These are phyloP conservation scores for Brevimyrus niger DNA, from an alignment of 2,113 vertebrate species.

Conservation along the genomic window DNA sequence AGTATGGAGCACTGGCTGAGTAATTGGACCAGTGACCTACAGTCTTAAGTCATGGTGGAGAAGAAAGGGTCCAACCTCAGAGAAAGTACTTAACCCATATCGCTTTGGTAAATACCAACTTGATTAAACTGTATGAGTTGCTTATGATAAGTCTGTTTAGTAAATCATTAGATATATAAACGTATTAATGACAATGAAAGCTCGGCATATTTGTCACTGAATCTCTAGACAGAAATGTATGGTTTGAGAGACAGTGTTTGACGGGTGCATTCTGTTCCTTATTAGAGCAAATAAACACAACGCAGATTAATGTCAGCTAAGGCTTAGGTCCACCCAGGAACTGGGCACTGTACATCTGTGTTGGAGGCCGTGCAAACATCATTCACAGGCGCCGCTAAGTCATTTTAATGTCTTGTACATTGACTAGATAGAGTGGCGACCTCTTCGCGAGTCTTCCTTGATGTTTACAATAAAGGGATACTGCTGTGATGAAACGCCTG, in stretches of 20 bases:
- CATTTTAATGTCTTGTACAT: not conserved
- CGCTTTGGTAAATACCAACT: not conserved
- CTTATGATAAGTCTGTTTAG: not conserved
- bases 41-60: not conserved
- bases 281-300: not conserved
- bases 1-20: not conserved
- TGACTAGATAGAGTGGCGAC: not conserved
- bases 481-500: conserved; percentile 54
- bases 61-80: not conserved
- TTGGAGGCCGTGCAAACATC: not conserved
- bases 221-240: not conserved
- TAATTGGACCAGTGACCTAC: not conserved
- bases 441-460: conserved; percentile 57
- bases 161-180: not conserved
- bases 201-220: not conserved
- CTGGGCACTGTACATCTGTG: not conserved
- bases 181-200: not conserved
- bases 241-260: not conserved
- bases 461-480: conserved; percentile 49
- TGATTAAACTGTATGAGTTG: not conserved
- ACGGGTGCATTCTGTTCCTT: not conserved
- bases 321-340: not conserved
- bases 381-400: not conserved
- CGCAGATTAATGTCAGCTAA: not conserved
- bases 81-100: not conserved